phyloP scores from a whole-genome alignment of 1,140 invertebrate genomes.

The Pseudomyrmex concolor region DNA sequence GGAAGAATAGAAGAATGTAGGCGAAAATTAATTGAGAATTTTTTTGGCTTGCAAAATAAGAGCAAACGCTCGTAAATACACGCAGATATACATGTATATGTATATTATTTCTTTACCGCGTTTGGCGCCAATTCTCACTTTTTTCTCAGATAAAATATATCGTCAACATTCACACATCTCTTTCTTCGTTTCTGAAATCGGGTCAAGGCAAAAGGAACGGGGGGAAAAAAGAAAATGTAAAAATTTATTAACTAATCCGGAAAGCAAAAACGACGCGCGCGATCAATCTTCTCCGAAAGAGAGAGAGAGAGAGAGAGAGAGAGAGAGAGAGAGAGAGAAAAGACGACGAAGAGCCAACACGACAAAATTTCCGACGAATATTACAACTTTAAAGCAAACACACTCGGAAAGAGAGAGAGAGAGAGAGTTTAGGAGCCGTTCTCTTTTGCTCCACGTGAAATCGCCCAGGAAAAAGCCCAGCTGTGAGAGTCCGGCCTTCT shows the following conservation, averaged over 20 bases:
- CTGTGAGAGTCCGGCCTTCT: not conserved
- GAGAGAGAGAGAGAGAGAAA: not conserved
- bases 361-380: constrained; percentile 5
- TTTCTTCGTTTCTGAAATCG: not conserved
- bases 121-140: too few species aligned
- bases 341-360: not conserved
- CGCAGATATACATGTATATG: too few species aligned
- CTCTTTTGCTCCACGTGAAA: not conserved
- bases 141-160: constrained; percentile 12
- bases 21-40: too few species aligned
- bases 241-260: constrained; percentile 40
- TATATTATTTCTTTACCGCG: too few species aligned
- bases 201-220: not conserved
- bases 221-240: not conserved
- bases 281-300: constrained; percentile 17
- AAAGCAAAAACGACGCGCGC: not conserved
- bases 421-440: not conserved
- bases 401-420: constrained; percentile 8
- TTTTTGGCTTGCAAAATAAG: too few species aligned
- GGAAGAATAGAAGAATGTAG: too few species aligned
- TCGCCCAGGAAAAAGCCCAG: not conserved
- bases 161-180: not conserved
- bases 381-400: not conserved
- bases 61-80: too few species aligned
- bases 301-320: not conserved